Conservation (phyloP, 2,113 vertebrate genomes). For the Oplegnathus fasciatus region DNA sequence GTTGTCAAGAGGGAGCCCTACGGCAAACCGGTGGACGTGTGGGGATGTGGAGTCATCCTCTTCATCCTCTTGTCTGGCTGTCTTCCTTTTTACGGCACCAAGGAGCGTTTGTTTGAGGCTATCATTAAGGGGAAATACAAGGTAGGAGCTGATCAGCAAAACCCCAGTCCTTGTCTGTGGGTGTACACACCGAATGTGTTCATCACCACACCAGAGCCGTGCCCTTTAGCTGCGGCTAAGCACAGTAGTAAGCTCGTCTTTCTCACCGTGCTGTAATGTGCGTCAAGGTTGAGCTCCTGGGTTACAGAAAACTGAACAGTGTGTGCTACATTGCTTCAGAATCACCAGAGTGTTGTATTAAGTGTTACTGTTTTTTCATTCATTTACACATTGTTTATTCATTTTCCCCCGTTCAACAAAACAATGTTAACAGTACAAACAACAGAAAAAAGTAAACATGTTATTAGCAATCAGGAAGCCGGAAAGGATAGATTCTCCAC, state of each 20-base stretch:
- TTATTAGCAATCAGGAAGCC: too few species aligned
- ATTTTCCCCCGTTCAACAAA: too few species aligned
- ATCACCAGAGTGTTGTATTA: neutral
- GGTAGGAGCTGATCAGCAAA: conserved; percentile 80
- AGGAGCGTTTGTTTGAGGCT: conserved; percentile 98
- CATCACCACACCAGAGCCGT: neutral
- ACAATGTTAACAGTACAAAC: too few species aligned
- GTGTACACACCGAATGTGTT: neutral
- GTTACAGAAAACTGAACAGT: neutral
- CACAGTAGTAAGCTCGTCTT: neutral
- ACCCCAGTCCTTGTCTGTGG: neutral
- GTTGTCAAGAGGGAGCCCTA: conserved; percentile 99
- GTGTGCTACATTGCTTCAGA: neutral
- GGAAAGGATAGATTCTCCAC: too few species aligned
- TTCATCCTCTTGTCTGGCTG: conserved; percentile 98
- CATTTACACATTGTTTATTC: too few species aligned
- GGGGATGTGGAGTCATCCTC: conserved; percentile 99
- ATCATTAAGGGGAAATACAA: conserved; percentile 99
- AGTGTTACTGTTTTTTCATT: neutral
- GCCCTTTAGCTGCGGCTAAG: neutral
- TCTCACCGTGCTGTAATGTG: neutral
- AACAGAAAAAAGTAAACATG: too few species aligned
- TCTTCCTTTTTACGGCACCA: conserved; percentile 99
- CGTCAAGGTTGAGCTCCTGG: neutral
- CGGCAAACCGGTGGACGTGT: conserved; percentile 98